Percentiles rank a stretch among this genome's conserved stretches.
Conservation (phyloP, 2,888 invertebrate genomes). For the Camptogramma bilineatum region DNA sequence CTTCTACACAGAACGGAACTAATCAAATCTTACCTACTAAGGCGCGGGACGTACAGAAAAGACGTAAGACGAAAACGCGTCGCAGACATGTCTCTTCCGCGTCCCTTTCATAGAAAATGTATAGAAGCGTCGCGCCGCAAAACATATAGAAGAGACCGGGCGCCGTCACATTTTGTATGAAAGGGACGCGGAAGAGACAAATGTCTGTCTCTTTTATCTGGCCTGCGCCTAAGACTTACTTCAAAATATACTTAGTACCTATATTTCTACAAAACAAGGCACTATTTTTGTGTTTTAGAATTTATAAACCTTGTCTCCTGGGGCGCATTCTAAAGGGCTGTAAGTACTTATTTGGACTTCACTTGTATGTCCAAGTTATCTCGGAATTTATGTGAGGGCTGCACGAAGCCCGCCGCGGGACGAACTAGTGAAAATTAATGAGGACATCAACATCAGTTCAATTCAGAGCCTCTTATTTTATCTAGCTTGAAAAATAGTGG, state of each 20-base stretch:
- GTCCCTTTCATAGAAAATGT: too few relatives aligned
- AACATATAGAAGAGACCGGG: too few relatives aligned
- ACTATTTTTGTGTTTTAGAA: constrained; percentile 55
- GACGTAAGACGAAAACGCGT: too few relatives aligned
- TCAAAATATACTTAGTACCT: too few relatives aligned
- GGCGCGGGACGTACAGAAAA: too few relatives aligned
- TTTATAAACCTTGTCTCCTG: constrained; percentile 69
- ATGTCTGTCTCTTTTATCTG: not conserved
- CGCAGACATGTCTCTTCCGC: too few relatives aligned
- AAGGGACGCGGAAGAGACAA: too few relatives aligned
- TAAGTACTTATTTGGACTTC: constrained; percentile 72
- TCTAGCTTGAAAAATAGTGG: not conserved
- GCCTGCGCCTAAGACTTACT: too few relatives aligned
- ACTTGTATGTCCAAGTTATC: constrained; percentile 78
- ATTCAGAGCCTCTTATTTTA: constrained; percentile 40
- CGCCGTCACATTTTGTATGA: too few relatives aligned
- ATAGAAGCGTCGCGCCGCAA: too few relatives aligned
- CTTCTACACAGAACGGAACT: too few relatives aligned
- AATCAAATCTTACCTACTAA: not conserved
- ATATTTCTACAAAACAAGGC: not conserved
- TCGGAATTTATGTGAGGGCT: constrained; percentile 76
- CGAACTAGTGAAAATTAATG: constrained; percentile 77
- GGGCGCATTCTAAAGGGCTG: constrained; percentile 72
- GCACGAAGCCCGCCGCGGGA: constrained; percentile 67
- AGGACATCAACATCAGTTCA: constrained; percentile 57